These are phyloP conservation scores for Melanostoma scalare DNA, from an alignment of 2,888 invertebrate species.

Conservation along the genomic window DNA sequence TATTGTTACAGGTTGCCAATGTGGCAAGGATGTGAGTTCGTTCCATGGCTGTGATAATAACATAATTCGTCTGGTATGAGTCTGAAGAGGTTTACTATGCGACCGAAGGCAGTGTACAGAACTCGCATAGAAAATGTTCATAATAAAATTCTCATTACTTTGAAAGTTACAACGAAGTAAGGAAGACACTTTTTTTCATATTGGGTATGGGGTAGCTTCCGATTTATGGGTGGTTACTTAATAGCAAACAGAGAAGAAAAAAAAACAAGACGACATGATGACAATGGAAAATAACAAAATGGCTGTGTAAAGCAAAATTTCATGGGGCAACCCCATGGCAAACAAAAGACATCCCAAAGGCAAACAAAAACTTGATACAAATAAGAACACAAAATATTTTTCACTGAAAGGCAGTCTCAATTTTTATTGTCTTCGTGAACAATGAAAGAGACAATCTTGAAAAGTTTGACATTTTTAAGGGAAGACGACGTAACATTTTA, in stretches of 20 bases:
- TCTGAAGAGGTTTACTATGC: constrained; percentile 25
- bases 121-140: constrained; percentile 43
- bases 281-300: constrained; percentile 66
- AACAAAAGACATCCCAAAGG: constrained; percentile 15
- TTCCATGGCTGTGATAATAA: constrained; percentile 34
- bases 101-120: constrained; percentile 12
- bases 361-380: constrained; percentile 35
- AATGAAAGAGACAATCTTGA: constrained; percentile 18
- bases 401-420: constrained; percentile 16
- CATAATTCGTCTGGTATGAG: constrained; percentile 12
- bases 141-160: constrained; percentile 65
- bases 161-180: constrained; percentile 9
- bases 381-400: not conserved
- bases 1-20: constrained; percentile 64
- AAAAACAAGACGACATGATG: constrained; percentile 23
- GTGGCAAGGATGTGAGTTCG: constrained; percentile 31
- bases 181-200: constrained; percentile 22
- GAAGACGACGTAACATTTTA: not conserved
- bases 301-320: constrained; percentile 59
- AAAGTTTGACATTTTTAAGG: constrained; percentile 12
- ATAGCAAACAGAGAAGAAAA: constrained; percentile 11
- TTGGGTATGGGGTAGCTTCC: constrained; percentile 14
- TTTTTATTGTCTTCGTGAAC: constrained; percentile 7
- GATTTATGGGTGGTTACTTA: constrained; percentile 31
- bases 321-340: constrained; percentile 32